Percentiles rank a stretch among this genome's conserved stretches.
These are phyloP conservation scores for Nematostella vectensis DNA, from an alignment of 92 coral and sea anemone genomes.

Conservation along the genomic window DNA sequence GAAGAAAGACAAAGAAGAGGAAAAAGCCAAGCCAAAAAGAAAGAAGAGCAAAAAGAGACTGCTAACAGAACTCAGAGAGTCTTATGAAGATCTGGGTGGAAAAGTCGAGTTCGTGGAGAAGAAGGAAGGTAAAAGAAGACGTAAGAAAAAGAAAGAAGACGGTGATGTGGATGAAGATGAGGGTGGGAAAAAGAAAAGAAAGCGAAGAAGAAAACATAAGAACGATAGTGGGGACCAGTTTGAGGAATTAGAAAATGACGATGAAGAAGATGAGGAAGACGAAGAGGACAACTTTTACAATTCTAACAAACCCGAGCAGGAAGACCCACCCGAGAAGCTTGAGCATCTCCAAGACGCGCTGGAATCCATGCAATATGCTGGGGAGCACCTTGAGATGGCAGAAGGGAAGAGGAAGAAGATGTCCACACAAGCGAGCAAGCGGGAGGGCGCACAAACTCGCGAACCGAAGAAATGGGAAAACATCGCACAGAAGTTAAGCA, in stretches of 20 bases:
- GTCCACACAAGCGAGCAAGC: slow-evolving; percentile 1
- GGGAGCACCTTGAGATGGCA: slow-evolving; percentile 11
- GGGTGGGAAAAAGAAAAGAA: slow-evolving; percentile 11
- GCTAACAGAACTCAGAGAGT: slow-evolving; percentile 6
- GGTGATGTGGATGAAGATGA: slow-evolving; percentile 2
- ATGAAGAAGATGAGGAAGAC: slow-evolving; percentile 6
- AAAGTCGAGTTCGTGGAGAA: slow-evolving; percentile 10
- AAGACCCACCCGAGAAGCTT: slow-evolving; percentile 3
- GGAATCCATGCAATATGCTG: slow-evolving; percentile 14
- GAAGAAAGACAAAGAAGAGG: background rate
- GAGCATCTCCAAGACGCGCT: slow-evolving; percentile 11
- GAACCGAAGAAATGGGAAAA: slow-evolving; percentile 21
- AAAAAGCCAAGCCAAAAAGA: slow-evolving; percentile 2
- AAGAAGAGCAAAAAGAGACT: background rate
- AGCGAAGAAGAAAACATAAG: background rate
- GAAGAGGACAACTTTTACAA: slow-evolving; percentile 5
- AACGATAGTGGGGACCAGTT: slow-evolving; percentile 20
- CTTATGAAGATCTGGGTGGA: slow-evolving; percentile 22
- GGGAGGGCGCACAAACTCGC: slow-evolving; percentile 15
- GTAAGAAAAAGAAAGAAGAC: slow-evolving; percentile 7
- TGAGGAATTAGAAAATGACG: slow-evolving; percentile 27
- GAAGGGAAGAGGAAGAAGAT: slow-evolving; percentile 19
- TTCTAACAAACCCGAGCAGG: background rate
- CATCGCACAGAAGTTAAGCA: slow-evolving; percentile 29
- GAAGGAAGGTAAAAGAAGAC: slow-evolving; percentile 7